Conservation (phyloP, 92 coral and sea anemone genomes). For the Montipora capitata region DNA sequence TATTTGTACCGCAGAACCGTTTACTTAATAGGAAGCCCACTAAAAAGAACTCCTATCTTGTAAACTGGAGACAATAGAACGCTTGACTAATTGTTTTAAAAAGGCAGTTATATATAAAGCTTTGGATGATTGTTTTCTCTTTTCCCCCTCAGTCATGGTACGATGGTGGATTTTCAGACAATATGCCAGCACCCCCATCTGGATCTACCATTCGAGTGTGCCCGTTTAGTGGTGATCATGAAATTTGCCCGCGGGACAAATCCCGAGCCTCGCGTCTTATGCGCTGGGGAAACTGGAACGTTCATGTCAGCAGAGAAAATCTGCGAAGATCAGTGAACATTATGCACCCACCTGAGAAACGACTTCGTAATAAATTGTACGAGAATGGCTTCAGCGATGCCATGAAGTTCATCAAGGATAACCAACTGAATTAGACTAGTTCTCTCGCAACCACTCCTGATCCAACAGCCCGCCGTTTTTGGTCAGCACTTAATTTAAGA, state of each 20-base stretch:
- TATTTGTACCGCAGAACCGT: background rate
- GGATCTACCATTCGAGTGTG: constrained; percentile 92
- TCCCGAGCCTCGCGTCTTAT: constrained; percentile 72
- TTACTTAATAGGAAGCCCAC: no score
- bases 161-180: constrained; percentile 98
- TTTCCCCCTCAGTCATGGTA: constrained; percentile 84
- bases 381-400: constrained; percentile 80
- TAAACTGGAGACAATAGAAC: no score
- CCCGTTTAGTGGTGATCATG: constrained; percentile 95
- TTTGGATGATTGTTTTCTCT: background rate
- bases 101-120: no score
- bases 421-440: background rate
- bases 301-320: constrained; percentile 85
- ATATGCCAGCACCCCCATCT: constrained; percentile 81
- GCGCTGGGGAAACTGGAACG: constrained; percentile 88
- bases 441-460: background rate
- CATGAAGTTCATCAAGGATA: constrained; percentile 56
- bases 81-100: no score
- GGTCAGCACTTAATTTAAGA: no score
- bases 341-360: constrained; percentile 83
- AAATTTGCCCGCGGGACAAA: constrained; percentile 92
- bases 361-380: constrained; percentile 52
- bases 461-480: no score
- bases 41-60: no score
- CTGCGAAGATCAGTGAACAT: constrained; percentile 83